Conservation (phyloP, 2,113 vertebrate species). For the Bos indicus region DNA sequence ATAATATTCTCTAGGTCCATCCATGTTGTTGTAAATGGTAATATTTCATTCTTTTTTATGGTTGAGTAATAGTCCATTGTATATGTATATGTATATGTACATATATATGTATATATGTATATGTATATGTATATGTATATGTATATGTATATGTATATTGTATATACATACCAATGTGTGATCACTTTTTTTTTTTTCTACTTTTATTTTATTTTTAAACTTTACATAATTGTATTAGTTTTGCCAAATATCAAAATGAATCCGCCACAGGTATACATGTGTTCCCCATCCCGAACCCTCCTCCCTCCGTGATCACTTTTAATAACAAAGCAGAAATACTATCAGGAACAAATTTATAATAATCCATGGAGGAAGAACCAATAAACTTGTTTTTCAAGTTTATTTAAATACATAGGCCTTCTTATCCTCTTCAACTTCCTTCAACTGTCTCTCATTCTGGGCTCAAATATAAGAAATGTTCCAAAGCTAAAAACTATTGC, state of each 20-base stretch:
- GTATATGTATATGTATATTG: too few species aligned
- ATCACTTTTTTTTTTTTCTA: too few species aligned
- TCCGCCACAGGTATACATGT: too few species aligned
- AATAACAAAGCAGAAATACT: conserved; percentile 5
- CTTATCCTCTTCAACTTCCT: not conserved
- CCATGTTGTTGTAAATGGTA: not conserved
- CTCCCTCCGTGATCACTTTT: not conserved
- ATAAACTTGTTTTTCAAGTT: not conserved
- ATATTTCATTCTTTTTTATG: not conserved
- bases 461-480: not conserved
- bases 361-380: not conserved
- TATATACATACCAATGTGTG: too few species aligned
- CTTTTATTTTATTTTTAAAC: too few species aligned
- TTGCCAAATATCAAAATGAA: too few species aligned
- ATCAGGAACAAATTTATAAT: not conserved
- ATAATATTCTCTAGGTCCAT: not conserved
- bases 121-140: too few species aligned
- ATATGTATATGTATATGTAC: too few species aligned
- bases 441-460: not conserved
- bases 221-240: too few species aligned
- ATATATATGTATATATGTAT: too few species aligned
- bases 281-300: too few species aligned
- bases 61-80: not conserved
- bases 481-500: not conserved
- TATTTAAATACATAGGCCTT: not conserved